Evolutionary conservation across 1,140 invertebrate species (phyloP).

Genomic region (Heliconius himera): DNA sequence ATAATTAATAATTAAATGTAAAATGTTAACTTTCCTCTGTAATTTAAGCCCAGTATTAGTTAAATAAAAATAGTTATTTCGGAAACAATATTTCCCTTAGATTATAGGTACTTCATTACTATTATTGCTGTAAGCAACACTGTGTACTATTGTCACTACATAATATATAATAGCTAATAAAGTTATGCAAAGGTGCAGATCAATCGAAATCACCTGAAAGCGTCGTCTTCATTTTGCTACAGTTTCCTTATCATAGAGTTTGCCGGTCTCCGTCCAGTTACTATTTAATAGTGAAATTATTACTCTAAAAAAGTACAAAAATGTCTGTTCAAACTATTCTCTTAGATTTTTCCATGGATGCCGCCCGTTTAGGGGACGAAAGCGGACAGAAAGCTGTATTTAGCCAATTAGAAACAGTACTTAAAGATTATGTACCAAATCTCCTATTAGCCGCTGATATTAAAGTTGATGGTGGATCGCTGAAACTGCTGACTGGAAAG

Average conservation of each 20-base stretch:
- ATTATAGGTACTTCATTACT: neutral
- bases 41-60: neutral
- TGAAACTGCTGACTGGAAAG: slow-evolving; percentile 86
- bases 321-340: slow-evolving; percentile 93
- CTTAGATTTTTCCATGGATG: slow-evolving; percentile 90
- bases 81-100: neutral
- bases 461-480: slow-evolving; percentile 85
- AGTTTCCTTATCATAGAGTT: slow-evolving; percentile 32
- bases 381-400: slow-evolving; percentile 85
- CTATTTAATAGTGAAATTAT: slow-evolving; percentile 41
- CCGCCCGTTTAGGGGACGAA: slow-evolving; percentile 84
- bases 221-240: slow-evolving; percentile 21
- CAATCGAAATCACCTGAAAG: slow-evolving; percentile 27
- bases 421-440: slow-evolving; percentile 86
- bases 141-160: neutral
- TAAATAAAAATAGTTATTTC: neutral
- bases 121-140: slow-evolving; percentile 1
- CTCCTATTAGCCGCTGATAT: slow-evolving; percentile 84
- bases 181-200: slow-evolving; percentile 10
- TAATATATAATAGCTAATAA: neutral
- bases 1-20: neutral
- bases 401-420: slow-evolving; percentile 84
- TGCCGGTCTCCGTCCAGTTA: slow-evolving; percentile 61
- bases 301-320: slow-evolving; percentile 34
- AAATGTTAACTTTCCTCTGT: neutral